phyloP scores from a whole-genome alignment of 2,797 vertebrate genomes.

The Sitta carolinensis region DNA sequence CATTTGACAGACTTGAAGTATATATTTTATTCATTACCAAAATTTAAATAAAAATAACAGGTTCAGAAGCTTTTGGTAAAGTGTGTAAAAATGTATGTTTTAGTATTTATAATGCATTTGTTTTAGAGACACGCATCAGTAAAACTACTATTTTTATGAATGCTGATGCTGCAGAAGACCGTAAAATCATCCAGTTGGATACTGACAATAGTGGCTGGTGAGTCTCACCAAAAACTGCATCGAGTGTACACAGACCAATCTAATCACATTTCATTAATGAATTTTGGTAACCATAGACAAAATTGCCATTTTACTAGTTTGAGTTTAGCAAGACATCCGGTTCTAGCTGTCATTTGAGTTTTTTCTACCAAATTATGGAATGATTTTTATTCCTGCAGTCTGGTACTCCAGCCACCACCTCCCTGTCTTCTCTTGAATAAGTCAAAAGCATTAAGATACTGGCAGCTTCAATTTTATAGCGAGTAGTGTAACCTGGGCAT shows the following conservation, averaged over 20 bases:
- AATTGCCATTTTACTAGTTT: not conserved
- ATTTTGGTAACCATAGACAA: not conserved
- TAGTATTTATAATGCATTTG: not conserved
- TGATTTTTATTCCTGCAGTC: accelerated
- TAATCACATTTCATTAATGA: not conserved
- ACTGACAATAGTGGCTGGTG: not conserved
- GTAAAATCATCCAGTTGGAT: not conserved
- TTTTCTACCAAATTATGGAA: not conserved
- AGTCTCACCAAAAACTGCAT: not conserved
- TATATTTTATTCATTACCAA: not conserved
- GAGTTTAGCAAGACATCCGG: not conserved
- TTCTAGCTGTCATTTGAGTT: not conserved
- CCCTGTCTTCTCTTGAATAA: not conserved
- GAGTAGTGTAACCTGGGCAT: too few relatives aligned
- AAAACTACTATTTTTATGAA: not conserved
- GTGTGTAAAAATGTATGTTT: not conserved
- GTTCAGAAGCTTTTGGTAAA: not conserved
- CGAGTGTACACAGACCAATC: not conserved
- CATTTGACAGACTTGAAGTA: not conserved
- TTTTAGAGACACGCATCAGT: not conserved
- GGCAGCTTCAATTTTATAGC: not conserved
- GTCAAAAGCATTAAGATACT: accelerated
- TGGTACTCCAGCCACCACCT: not conserved
- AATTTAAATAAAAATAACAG: not conserved
- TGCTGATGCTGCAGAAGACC: not conserved